phyloP scores from a whole-genome alignment of 2,888 invertebrate genomes.

The Rotaria sp. region DNA sequence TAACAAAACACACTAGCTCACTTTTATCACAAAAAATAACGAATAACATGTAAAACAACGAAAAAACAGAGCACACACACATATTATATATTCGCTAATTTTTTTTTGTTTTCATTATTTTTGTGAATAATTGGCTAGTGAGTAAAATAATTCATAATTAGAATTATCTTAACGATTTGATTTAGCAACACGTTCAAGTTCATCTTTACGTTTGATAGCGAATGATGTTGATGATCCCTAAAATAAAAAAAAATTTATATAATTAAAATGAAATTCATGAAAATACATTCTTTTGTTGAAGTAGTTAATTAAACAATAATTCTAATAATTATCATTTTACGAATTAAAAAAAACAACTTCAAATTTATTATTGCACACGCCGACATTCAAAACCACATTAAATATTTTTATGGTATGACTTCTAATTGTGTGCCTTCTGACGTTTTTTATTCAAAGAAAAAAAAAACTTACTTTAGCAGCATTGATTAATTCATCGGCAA shows the following conservation, averaged over 20 bases:
- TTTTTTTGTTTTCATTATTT: background rate
- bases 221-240: conserved; percentile 89
- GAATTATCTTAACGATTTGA: conserved; percentile 83
- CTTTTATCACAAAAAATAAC: background rate
- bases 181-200: conserved; percentile 99
- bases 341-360: background rate
- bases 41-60: background rate
- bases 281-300: background rate
- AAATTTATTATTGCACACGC: background rate
- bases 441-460: too few relatives aligned
- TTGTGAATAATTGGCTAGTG: background rate
- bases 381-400: conserved; percentile 13
- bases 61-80: background rate
- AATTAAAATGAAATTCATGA: too few relatives aligned
- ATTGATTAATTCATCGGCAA: conserved; percentile 98
- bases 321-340: background rate
- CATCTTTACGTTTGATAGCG: conserved; percentile 99
- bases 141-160: background rate
- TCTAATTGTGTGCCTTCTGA: background rate
- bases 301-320: conserved; percentile 7
- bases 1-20: conserved; percentile 17
- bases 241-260: background rate
- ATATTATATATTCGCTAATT: background rate
- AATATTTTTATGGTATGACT: background rate
- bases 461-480: conserved; percentile 72